phyloP scores from a whole-genome alignment of 2,113 vertebrate species.

The Istiophorus platypterus region DNA sequence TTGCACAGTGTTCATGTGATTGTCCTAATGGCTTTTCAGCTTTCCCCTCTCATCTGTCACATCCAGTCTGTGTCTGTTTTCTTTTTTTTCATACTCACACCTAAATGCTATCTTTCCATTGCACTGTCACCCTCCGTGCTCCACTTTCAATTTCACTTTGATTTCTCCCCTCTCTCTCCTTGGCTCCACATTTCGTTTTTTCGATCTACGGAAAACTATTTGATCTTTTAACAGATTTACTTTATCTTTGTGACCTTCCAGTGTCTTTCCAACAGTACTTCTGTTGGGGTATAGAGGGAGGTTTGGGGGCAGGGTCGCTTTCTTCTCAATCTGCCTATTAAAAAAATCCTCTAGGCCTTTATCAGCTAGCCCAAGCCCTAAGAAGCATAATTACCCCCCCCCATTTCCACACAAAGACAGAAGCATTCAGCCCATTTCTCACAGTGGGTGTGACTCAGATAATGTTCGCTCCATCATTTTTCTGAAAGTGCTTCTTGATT shows the following conservation, averaged over 20 bases:
- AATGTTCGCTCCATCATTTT: slow-evolving; percentile 44
- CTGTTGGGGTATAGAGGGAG: background rate
- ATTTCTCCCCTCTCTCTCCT: slow-evolving; percentile 24
- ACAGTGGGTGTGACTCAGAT: slow-evolving; percentile 39
- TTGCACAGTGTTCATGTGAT: slow-evolving; percentile 34
- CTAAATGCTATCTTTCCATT: slow-evolving; percentile 29
- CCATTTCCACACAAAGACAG: slow-evolving; percentile 28
- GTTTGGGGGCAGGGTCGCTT: background rate
- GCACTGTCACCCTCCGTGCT: slow-evolving; percentile 14
- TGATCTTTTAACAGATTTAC: slow-evolving; percentile 77
- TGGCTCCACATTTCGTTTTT: slow-evolving; percentile 27
- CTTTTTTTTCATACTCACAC: slow-evolving; percentile 9
- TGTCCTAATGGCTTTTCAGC: slow-evolving; percentile 51
- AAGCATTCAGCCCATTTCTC: slow-evolving; percentile 28
- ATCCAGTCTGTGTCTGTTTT: background rate
- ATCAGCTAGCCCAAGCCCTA: slow-evolving; percentile 26
- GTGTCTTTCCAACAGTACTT: slow-evolving; percentile 47
- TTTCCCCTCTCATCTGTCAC: slow-evolving; percentile 39
- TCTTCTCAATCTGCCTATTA: slow-evolving; percentile 31
- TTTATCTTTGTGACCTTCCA: slow-evolving; percentile 77
- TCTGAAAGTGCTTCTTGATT: slow-evolving; percentile 65
- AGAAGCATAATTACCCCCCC: slow-evolving; percentile 44
- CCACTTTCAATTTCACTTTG: slow-evolving; percentile 40
- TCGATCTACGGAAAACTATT: slow-evolving; percentile 68
- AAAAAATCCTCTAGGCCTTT: slow-evolving; percentile 37